phyloP scores from a whole-genome alignment of 2,113 vertebrate genomes.

The Stomatorhinus ivindoensis region DNA sequence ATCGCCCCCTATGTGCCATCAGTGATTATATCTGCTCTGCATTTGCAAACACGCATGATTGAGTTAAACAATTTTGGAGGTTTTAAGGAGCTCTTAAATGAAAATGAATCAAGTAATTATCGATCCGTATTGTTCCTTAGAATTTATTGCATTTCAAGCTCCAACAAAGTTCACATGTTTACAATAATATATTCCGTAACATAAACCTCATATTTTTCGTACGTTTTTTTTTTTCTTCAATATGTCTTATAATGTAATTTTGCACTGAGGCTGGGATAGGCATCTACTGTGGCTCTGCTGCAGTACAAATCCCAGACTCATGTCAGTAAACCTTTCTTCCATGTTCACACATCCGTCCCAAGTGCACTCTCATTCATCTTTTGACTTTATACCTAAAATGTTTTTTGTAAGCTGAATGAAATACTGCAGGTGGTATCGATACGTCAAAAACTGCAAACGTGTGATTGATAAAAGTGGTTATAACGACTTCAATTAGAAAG shows the following conservation, averaged over 20 bases:
- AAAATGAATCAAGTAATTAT: neutral
- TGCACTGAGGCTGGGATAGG: neutral
- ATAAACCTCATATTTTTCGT: neutral
- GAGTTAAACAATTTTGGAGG: neutral
- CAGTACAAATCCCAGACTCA: neutral
- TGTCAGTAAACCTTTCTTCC: neutral
- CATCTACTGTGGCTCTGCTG: neutral
- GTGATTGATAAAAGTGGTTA: neutral
- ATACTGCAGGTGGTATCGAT: neutral
- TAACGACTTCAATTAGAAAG: neutral
- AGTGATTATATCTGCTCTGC: neutral
- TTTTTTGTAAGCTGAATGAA: neutral
- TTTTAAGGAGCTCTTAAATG: neutral
- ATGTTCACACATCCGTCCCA: neutral
- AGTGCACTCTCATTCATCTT: neutral
- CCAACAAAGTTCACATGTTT: neutral
- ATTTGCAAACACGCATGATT: neutral
- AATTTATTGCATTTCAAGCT: neutral
- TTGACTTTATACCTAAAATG: neutral
- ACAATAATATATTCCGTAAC: neutral
- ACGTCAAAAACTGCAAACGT: neutral
- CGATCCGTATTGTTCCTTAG: neutral
- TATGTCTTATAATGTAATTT: neutral
- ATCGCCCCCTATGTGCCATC: neutral
- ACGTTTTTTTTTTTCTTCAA: neutral